These are phyloP conservation scores for Entelurus aequoreus DNA, from an alignment of 2,113 vertebrate species.

Conservation along the genomic window DNA sequence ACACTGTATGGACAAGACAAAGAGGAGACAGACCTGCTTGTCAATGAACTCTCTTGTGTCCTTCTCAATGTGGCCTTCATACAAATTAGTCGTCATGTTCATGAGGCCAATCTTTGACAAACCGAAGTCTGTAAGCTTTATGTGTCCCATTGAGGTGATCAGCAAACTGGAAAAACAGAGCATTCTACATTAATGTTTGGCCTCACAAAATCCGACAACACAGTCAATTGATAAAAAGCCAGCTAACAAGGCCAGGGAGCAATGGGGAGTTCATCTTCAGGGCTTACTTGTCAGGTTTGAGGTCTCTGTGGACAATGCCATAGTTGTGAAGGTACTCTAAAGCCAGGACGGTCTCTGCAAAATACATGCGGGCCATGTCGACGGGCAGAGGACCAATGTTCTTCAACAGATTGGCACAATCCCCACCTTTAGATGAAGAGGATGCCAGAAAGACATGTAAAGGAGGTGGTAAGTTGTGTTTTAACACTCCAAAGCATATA, in stretches of 20 bases:
- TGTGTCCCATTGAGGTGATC: slow-evolving; percentile 94
- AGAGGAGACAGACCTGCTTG: slow-evolving; percentile 80
- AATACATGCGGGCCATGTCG: slow-evolving; percentile 95
- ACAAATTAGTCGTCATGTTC: slow-evolving; percentile 97
- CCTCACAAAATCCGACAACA: too few relatives aligned
- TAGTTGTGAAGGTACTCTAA: slow-evolving; percentile 95
- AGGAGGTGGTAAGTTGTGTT: not conserved
- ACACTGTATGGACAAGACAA: not conserved
- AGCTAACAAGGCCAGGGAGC: not conserved
- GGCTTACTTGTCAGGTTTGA: slow-evolving; percentile 95
- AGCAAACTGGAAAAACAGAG: slow-evolving; percentile 75
- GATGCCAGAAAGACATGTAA: not conserved
- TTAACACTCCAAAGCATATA: not conserved
- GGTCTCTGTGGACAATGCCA: slow-evolving; percentile 91
- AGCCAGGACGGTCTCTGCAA: slow-evolving; percentile 89
- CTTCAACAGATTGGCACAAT: slow-evolving; percentile 89
- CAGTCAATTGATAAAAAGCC: slow-evolving; percentile 21
- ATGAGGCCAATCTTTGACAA: slow-evolving; percentile 94
- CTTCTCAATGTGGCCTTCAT: slow-evolving; percentile 93
- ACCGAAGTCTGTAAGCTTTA: slow-evolving; percentile 94
- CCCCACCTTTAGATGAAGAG: slow-evolving; percentile 75
- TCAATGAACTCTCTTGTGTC: slow-evolving; percentile 91
- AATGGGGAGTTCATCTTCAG: not conserved
- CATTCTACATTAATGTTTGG: slow-evolving; percentile 9
- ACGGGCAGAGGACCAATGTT: slow-evolving; percentile 92